Evolutionary conservation across 2,113 vertebrate species (phyloP), one percentile per base, ranked within the genome.

Genomic region (Xenopus tropicalis): DNA sequence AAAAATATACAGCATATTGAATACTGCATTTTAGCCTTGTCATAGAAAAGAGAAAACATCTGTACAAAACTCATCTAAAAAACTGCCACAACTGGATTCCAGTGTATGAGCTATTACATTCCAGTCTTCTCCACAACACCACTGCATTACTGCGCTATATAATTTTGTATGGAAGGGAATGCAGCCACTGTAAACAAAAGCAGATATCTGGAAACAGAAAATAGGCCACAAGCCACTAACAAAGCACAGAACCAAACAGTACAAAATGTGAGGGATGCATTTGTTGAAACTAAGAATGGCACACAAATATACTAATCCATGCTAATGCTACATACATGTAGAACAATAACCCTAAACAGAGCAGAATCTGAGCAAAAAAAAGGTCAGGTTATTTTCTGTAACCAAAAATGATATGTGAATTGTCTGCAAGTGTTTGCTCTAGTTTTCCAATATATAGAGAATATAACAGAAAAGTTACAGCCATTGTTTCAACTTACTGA

Each of bases 21-120:
- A 37, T 37, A 5, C 29, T 37, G 29, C 29, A 37, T 75, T 82
- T 52, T 61, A 74, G 80, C 71, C 17, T 25, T 71, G 22, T 83
- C 78, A 81, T 11, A 13, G 77, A 37, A 77, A 79, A 51, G 13
- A 79, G 72, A 83, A 79, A 71, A 69, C 56, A 77, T 20, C 75
- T 79, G 37, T 78, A 73, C 79, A 69, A 44, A 78, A 66, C 65
- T 74, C 77, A 84, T 70, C 12, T 71, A 69, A 0, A 1, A 17
- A 37, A 65, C 43, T 68, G 52, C 44, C 67, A 77, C 77, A 37
- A 25, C 70, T 70, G 62, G 63, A 84, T 82, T 81, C 72, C 72
- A 62, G 43, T 21, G 9, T 19, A 0, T 44, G 61, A 81, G 58
- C 74, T 78, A 65, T 58, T 79, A 85, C 79, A 86, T 78, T 74